Evolutionary conservation across 2,888 invertebrate species (phyloP), one percentile per base, ranked within the genome.

Genomic region (Polia nebulosa): DNA sequence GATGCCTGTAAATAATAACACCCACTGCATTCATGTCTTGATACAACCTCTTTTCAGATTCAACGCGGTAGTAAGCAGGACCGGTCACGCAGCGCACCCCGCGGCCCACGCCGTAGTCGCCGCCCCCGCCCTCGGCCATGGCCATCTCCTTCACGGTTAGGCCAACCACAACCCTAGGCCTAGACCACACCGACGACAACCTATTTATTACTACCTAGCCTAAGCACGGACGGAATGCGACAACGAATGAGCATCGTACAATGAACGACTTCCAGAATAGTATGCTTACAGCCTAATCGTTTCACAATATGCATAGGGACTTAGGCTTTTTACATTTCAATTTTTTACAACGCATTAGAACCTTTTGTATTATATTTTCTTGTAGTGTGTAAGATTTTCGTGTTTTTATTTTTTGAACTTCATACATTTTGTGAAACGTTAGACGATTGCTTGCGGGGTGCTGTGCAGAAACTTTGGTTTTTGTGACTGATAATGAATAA

Each of bases 41-140:
- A 1, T 1, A n/a, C 4, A 3, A 0, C 15, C 9, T 2, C 17
- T 17, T 88, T 87, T 13, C 86, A 96, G 96, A 66, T 96, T 96
- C 90, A 96, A 96, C 87, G 96, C 96, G 1, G 94, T 96, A 17
- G 96, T 96, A 0, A 96, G 96, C 90, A 95, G 96, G 85, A 90
- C 92, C 74, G 96, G 96, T 1, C 96, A 96, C 72, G 96, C 96
- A 0, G 94, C 94, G 63, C 96, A 96, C 80, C 96, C 96, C 3
- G 96, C 92, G 1, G 88, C 87, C 13, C 82, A 78, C 34, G 89
- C 91, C 6, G 88, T 93, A 2, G 84, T 92, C 17, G 92, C 93
- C 11, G 95, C 94, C 3, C 94, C 94, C 0, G 92, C 92, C 27
- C 53, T 72, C 22, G 83, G 82, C 25, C 94, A 94, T 72, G 95